phyloP scores from a whole-genome alignment of 2,888 invertebrate species.

The Xanthia icteritia region DNA sequence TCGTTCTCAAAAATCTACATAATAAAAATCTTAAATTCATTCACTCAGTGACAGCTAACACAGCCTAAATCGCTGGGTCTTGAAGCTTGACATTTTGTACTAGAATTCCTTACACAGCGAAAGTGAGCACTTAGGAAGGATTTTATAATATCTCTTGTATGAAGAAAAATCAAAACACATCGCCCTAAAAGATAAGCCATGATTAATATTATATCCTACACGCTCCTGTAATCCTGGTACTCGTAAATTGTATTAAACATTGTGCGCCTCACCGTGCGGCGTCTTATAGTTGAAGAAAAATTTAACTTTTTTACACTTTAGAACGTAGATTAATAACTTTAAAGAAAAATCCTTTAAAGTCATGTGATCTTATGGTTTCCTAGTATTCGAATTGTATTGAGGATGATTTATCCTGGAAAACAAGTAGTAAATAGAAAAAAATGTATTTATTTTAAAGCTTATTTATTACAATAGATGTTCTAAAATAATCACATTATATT shows the following conservation, averaged over 20 bases:
- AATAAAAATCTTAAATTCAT: background rate
- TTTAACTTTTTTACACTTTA: conserved; percentile 14
- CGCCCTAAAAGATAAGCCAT: conserved; percentile 33
- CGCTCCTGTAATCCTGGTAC: conserved; percentile 55
- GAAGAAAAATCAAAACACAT: conserved; percentile 20
- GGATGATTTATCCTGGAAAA: background rate
- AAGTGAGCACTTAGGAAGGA: background rate
- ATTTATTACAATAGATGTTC: background rate
- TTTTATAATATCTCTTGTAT: background rate
- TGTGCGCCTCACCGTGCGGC: conserved; percentile 24
- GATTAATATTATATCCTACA: conserved; percentile 56
- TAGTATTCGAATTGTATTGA: background rate
- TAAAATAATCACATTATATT: background rate
- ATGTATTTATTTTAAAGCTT: background rate
- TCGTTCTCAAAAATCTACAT: background rate
- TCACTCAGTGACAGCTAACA: background rate
- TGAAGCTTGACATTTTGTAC: too few relatives aligned
- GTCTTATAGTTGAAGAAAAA: conserved; percentile 23
- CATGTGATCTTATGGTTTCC: background rate
- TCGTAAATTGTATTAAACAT: conserved; percentile 28
- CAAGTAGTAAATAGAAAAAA: background rate
- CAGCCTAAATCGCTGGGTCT: background rate
- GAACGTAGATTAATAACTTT: background rate
- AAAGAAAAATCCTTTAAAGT: background rate
- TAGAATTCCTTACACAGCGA: background rate